phyloP scores from a whole-genome alignment of 2,888 invertebrate genomes.

The Andrena minutula region DNA sequence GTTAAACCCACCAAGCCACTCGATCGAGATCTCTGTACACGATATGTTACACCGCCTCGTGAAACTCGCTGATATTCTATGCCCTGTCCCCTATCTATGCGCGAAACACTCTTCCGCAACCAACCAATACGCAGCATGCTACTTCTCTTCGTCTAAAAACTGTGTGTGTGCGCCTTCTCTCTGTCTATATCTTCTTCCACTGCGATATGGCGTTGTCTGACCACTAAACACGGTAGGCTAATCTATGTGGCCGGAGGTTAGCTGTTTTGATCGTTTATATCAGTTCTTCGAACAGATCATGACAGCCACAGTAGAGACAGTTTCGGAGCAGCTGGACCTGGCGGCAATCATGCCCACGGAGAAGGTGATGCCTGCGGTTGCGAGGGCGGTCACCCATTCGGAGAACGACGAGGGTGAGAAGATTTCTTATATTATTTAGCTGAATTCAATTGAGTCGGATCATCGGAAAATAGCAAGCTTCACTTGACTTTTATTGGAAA shows the following conservation, averaged over 20 bases:
- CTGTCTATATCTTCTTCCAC: conserved; percentile 72
- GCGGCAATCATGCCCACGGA: conserved; percentile 94
- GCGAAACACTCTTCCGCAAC: conserved; percentile 50
- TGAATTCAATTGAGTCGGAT: too few relatives aligned
- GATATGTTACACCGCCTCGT: conserved; percentile 45
- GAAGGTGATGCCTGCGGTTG: conserved; percentile 91
- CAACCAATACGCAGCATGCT: conserved; percentile 67
- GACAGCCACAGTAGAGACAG: conserved; percentile 98
- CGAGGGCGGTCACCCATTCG: conserved; percentile 94
- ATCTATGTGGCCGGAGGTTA: conserved; percentile 74
- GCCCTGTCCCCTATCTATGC: conserved; percentile 9
- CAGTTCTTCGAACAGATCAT: conserved; percentile 90
- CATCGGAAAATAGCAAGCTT: too few relatives aligned
- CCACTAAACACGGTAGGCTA: conserved; percentile 80
- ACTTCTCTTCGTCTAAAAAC: conserved; percentile 68
- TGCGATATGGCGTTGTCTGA: conserved; percentile 70
- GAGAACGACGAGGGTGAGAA: conserved; percentile 93
- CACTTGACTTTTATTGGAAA: neutral
- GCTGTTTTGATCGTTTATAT: conserved; percentile 83
- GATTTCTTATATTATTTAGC: neutral
- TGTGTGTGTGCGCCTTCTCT: conserved; percentile 63
- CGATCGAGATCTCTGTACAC: conserved; percentile 32
- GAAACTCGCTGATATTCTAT: conserved; percentile 29
- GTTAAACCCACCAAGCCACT: neutral
- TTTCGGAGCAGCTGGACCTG: conserved; percentile 95